These are phyloP conservation scores for Megalops atlanticus DNA, from an alignment of 2,113 vertebrate species.

Conservation along the genomic window DNA sequence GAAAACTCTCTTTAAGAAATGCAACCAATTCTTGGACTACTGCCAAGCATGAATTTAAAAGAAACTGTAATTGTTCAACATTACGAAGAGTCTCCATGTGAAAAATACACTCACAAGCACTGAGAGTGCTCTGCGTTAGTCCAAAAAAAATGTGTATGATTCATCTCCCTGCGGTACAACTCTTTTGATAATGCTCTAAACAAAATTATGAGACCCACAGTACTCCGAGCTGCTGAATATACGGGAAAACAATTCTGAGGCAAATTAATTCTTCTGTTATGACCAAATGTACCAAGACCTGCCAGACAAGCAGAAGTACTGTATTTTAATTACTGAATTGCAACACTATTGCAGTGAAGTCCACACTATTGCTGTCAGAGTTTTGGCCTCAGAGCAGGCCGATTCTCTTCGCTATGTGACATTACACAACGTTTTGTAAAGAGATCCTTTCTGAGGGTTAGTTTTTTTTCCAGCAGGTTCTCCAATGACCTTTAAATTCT, in stretches of 20 bases:
- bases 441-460: background rate
- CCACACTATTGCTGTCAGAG: background rate
- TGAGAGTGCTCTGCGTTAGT: background rate
- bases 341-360: background rate
- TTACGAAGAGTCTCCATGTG: background rate
- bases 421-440: background rate
- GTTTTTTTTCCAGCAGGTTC: background rate
- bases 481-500: conserved; percentile 3
- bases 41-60: conserved; percentile 1
- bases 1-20: background rate
- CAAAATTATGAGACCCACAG: background rate
- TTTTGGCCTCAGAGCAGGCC: background rate
- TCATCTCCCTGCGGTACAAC: background rate
- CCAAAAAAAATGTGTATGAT: background rate
- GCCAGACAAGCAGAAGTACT: background rate
- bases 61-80: background rate
- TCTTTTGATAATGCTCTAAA: background rate
- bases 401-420: background rate
- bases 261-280: background rate
- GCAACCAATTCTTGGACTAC: background rate
- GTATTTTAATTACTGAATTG: background rate
- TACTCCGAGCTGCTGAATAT: background rate
- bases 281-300: background rate
- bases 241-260: background rate
- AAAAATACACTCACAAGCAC: background rate